Conservation (phyloP, 1,140 invertebrate species). For the Drosophila mojavensis region DNA sequence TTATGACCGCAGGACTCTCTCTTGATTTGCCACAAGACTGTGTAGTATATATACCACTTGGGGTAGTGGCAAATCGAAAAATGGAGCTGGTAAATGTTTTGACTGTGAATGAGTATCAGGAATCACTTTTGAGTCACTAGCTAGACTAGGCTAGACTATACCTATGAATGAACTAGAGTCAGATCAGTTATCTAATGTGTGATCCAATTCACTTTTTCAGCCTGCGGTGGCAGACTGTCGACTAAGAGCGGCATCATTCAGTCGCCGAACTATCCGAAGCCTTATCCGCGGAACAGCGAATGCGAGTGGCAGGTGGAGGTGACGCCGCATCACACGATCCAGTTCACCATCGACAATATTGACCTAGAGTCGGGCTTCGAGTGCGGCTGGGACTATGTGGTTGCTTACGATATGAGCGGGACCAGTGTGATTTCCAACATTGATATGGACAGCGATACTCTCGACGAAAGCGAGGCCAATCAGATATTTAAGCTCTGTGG, state of each 20-base stretch:
- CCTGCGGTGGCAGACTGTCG: slow-evolving; percentile 61
- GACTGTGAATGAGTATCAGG: too few relatives aligned
- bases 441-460: slow-evolving; percentile 13
- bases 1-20: too few relatives aligned
- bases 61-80: too few relatives aligned
- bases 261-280: slow-evolving; percentile 89
- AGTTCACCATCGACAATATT: slow-evolving; percentile 85
- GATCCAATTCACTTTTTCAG: slow-evolving; percentile 19
- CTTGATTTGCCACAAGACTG: too few relatives aligned
- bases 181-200: not conserved
- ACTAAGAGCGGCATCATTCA: slow-evolving; percentile 56
- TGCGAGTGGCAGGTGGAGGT: slow-evolving; percentile 91
- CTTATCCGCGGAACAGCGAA: slow-evolving; percentile 88
- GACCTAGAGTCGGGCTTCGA: slow-evolving; percentile 86
- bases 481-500: slow-evolving; percentile 57
- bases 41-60: too few relatives aligned
- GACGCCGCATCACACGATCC: slow-evolving; percentile 86
- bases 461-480: slow-evolving; percentile 43
- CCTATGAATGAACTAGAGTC: too few relatives aligned
- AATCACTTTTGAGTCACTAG: too few relatives aligned
- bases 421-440: slow-evolving; percentile 3
- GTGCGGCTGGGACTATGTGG: slow-evolving; percentile 86
- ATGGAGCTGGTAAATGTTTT: too few relatives aligned
- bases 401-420: slow-evolving; percentile 48
- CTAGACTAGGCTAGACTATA: too few relatives aligned